phyloP scores from a whole-genome alignment of 2,113 vertebrate species.

The Cyanoramphus novaezelandiae region DNA sequence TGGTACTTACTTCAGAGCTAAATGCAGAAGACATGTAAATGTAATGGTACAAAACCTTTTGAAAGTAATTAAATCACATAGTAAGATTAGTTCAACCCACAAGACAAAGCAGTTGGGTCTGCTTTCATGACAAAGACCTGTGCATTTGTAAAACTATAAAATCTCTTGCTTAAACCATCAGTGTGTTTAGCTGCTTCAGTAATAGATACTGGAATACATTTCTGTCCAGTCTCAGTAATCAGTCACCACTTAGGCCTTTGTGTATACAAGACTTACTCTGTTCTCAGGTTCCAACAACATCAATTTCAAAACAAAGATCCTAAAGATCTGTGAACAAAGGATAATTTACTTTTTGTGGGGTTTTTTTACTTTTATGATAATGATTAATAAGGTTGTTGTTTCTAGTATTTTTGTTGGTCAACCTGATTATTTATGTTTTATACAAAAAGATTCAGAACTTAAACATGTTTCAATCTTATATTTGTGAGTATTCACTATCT shows the following conservation, averaged over 20 bases:
- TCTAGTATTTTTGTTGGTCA: background rate
- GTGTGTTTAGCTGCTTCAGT: background rate
- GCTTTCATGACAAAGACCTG: slow-evolving; percentile 1
- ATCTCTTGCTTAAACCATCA: slow-evolving; percentile 3
- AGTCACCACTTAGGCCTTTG: background rate
- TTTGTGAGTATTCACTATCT: background rate
- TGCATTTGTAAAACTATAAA: slow-evolving; percentile 23
- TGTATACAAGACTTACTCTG: background rate
- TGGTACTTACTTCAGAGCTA: slow-evolving; percentile 19
- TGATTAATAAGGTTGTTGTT: background rate
- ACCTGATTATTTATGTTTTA: background rate
- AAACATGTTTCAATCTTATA: background rate
- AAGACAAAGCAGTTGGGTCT: background rate
- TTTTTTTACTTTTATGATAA: background rate
- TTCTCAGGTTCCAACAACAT: background rate
- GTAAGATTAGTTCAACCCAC: background rate
- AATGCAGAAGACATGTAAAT: slow-evolving; percentile 5
- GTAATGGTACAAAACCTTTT: background rate
- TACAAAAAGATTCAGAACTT: background rate
- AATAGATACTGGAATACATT: background rate
- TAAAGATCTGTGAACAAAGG: slow-evolving; percentile 1
- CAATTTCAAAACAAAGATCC: slow-evolving; percentile 29
- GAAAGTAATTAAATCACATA: slow-evolving; percentile 13
- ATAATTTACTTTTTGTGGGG: background rate
- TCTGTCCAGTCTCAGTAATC: background rate